These are phyloP conservation scores for Cerceris rybyensis DNA, from an alignment of 2,888 invertebrate species.

Conservation along the genomic window DNA sequence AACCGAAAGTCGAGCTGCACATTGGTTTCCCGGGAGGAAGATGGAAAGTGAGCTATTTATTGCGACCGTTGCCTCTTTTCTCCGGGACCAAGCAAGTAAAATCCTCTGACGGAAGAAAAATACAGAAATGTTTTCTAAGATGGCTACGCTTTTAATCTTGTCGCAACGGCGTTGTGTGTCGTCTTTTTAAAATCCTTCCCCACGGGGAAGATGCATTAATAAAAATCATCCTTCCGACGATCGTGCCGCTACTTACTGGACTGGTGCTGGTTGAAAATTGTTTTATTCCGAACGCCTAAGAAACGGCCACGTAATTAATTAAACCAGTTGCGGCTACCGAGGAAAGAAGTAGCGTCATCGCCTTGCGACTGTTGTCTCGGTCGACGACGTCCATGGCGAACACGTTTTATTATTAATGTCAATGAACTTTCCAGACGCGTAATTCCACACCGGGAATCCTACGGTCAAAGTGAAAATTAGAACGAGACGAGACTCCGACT, in stretches of 20 bases:
- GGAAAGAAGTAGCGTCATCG: constrained; percentile 59
- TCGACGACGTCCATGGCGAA: constrained; percentile 52
- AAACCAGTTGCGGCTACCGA: constrained; percentile 35
- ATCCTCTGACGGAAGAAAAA: background rate
- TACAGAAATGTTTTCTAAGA: constrained; percentile 8
- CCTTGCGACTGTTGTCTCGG: constrained; percentile 36
- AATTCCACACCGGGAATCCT: constrained; percentile 45
- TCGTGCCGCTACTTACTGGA: constrained; percentile 9
- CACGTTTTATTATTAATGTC: constrained; percentile 60
- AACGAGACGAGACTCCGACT: background rate
- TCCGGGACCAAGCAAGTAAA: background rate
- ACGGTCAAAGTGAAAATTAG: constrained; percentile 33
- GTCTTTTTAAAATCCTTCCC: background rate
- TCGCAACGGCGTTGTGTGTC: background rate
- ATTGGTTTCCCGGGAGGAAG: constrained; percentile 36
- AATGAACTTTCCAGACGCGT: constrained; percentile 67
- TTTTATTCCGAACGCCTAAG: constrained; percentile 41
- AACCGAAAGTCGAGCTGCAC: background rate
- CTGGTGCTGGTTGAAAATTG: constrained; percentile 30
- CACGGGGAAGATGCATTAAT: constrained; percentile 36
- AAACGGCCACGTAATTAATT: constrained; percentile 55
- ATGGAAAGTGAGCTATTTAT: constrained; percentile 44
- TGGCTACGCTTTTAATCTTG: constrained; percentile 13
- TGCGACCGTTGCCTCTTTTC: constrained; percentile 12
- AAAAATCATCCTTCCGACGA: constrained; percentile 22